Percentiles rank a stretch among this genome's conserved stretches.
These are phyloP conservation scores for Premnoplex brunnescens DNA, from an alignment of 2,797 vertebrate species.

Conservation along the genomic window DNA sequence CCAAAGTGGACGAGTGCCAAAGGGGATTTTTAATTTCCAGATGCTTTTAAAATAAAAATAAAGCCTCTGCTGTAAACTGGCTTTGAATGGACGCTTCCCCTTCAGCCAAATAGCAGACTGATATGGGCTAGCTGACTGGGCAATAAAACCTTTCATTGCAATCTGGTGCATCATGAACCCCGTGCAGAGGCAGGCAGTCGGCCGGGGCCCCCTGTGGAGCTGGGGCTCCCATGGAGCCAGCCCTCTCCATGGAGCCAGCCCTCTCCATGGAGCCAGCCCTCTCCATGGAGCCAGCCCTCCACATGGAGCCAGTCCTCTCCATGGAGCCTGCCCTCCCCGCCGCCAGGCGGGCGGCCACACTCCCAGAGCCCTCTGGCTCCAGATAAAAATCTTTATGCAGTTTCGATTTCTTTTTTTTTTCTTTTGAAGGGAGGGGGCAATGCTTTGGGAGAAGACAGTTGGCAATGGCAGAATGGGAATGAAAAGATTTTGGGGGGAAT, in stretches of 20 bases:
- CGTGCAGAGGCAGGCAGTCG: fast-evolving
- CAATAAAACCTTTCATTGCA: constrained; percentile 7
- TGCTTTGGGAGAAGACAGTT: neutral
- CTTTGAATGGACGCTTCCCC: constrained; percentile 51
- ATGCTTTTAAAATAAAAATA: constrained; percentile 77
- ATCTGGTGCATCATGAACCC: neutral
- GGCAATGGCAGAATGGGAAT: fast-evolving
- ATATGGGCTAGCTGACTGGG: neutral
- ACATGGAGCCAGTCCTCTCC: neutral
- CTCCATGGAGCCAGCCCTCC: neutral
- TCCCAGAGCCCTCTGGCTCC: neutral
- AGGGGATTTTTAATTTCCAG: constrained; percentile 76
- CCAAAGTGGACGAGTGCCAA: constrained; percentile 58
- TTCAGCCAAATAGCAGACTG: constrained; percentile 41
- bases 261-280: neutral
- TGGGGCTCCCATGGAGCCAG: neutral
- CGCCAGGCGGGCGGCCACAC: fast-evolving
- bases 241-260: neutral
- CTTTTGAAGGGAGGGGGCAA: neutral
- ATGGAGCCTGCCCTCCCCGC: neutral
- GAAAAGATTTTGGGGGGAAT: neutral
- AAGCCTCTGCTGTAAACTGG: constrained; percentile 70
- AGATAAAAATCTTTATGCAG: neutral
- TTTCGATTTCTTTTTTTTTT: neutral
- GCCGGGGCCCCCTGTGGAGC: neutral